Evolutionary conservation across 2,113 vertebrate genomes (phyloP).

Genomic region (Malaclemys terrapin): DNA sequence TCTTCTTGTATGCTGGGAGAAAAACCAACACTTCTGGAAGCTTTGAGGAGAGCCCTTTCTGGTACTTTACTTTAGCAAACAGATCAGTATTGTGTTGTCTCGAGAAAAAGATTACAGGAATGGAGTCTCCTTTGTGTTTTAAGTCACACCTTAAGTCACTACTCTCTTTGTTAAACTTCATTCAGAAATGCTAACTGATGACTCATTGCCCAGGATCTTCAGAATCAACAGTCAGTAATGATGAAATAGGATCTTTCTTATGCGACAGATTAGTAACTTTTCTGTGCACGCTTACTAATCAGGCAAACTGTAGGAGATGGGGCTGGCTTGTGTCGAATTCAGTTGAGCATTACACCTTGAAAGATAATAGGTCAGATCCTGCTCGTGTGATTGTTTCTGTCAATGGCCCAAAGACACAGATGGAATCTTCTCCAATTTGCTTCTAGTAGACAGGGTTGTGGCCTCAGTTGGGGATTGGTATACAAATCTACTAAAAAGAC

Average conservation of each 20-base stretch:
- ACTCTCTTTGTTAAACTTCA: background rate
- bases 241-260: background rate
- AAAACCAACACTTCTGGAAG: background rate
- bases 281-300: fast-evolving
- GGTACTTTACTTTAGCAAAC: background rate
- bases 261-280: background rate
- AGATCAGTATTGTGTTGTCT: background rate
- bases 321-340: background rate
- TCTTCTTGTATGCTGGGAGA: background rate
- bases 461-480: background rate
- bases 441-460: background rate
- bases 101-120: background rate
- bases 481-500: background rate
- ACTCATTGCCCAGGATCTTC: background rate
- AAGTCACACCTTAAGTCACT: background rate
- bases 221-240: background rate
- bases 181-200: background rate
- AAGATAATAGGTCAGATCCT: background rate
- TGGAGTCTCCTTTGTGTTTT: background rate
- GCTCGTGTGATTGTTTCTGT: fast-evolving
- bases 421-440: background rate
- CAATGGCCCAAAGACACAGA: fast-evolving
- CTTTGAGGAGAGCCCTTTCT: background rate
- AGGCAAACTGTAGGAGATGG: background rate
- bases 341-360: background rate